These are phyloP conservation scores for Ectropis crepuscularia DNA, from an alignment of 2,888 invertebrate species.

Conservation along the genomic window DNA sequence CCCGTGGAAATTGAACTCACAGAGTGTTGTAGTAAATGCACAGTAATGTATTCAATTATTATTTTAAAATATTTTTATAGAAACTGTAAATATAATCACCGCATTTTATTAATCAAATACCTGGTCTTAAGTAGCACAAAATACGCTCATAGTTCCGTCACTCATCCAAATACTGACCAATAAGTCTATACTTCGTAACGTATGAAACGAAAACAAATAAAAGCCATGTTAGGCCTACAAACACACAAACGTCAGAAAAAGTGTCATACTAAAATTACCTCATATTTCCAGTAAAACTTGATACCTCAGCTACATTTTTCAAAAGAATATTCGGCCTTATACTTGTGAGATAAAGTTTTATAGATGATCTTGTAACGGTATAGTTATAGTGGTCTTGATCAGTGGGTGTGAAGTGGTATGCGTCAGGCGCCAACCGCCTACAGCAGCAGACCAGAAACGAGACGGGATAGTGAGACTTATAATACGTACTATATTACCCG, in stretches of 20 bases:
- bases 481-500: too few relatives aligned
- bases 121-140: too few relatives aligned
- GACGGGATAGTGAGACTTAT: neutral
- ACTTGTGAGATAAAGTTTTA: slow-evolving; percentile 4
- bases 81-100: too few relatives aligned
- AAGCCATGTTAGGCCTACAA: neutral
- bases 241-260: slow-evolving; percentile 15
- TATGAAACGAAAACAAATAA: too few relatives aligned
- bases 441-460: slow-evolving; percentile 28
- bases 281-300: slow-evolving; percentile 28
- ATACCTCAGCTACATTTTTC: neutral
- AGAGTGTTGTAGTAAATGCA: too few relatives aligned
- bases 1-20: too few relatives aligned
- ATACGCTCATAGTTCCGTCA: too few relatives aligned
- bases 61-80: too few relatives aligned
- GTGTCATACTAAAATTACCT: slow-evolving; percentile 27
- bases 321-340: slow-evolving; percentile 30
- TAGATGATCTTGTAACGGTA: slow-evolving; percentile 7
- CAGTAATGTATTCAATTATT: too few relatives aligned
- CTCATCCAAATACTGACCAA: too few relatives aligned
- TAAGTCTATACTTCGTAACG: too few relatives aligned
- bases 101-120: too few relatives aligned
- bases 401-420: slow-evolving; percentile 55
- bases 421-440: slow-evolving; percentile 48
- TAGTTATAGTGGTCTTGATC: slow-evolving; percentile 35